phyloP scores from a whole-genome alignment of 2,888 invertebrate species.

The Lepidocyrtoides sp. region DNA sequence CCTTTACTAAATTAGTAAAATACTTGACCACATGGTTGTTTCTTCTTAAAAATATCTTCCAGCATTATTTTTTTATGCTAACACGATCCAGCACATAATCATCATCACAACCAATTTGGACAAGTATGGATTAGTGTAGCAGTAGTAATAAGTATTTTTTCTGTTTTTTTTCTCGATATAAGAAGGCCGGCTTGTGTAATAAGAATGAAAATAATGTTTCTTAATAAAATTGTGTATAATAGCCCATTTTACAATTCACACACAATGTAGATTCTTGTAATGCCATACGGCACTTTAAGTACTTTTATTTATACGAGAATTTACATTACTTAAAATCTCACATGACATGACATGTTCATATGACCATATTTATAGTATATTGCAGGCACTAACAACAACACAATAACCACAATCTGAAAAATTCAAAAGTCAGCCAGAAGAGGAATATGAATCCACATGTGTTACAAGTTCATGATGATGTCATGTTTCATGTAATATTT shows the following conservation, averaged over 20 bases:
- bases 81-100: background rate
- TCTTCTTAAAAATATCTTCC: background rate
- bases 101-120: background rate
- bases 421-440: background rate
- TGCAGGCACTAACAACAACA: background rate
- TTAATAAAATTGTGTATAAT: background rate
- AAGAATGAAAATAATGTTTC: background rate
- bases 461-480: constrained; percentile 46
- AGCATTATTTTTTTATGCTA: background rate
- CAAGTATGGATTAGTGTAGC: background rate
- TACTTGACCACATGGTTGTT: constrained; percentile 45
- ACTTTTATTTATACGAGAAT: background rate
- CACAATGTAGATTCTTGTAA: background rate
- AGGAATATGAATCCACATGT: background rate
- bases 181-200: background rate
- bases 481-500: constrained; percentile 12
- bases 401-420: background rate
- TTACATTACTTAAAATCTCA: constrained; percentile 1
- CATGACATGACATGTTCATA: constrained; percentile 47
- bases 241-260: background rate
- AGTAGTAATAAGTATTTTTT: background rate
- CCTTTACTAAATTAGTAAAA: background rate
- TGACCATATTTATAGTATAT: constrained; percentile 30
- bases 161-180: too few species aligned
- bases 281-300: too few species aligned